A percentile compares a stretch with the other conserved stretches of the same genome.
These are phyloP conservation scores for Actenoides lindsayi DNA, from an alignment of 2,113 vertebrate species.

Conservation along the genomic window DNA sequence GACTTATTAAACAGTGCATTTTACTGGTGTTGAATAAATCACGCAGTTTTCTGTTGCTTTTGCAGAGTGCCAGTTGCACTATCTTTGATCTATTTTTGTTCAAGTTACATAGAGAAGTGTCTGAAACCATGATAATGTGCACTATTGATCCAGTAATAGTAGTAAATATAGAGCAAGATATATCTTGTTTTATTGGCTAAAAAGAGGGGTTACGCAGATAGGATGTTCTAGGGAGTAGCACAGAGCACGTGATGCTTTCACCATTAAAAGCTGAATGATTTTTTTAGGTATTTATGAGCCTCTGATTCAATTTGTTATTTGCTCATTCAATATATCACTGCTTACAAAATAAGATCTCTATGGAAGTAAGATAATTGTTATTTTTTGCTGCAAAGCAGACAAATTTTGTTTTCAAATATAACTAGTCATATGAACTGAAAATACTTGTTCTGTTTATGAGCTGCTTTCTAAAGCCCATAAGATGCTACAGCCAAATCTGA, in stretches of 20 bases:
- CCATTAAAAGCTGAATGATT: not conserved
- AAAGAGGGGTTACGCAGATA: slow-evolving; percentile 33
- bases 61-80: not conserved
- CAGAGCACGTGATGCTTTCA: not conserved
- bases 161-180: slow-evolving; percentile 19
- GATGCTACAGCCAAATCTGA: not conserved
- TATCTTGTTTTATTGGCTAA: slow-evolving; percentile 36
- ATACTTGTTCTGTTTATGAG: not conserved
- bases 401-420: not conserved
- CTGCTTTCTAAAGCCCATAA: not conserved
- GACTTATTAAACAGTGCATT: not conserved
- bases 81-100: slow-evolving; percentile 50
- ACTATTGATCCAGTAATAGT: slow-evolving; percentile 48
- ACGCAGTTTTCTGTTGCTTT: not conserved
- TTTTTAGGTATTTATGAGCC: slow-evolving; percentile 8
- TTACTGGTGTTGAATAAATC: not conserved
- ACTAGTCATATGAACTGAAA: not conserved
- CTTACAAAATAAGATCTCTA: not conserved
- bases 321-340: not conserved
- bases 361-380: not conserved
- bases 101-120: slow-evolving; percentile 17
- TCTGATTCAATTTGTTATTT: slow-evolving; percentile 13
- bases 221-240: not conserved
- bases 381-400: not conserved
- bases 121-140: slow-evolving; percentile 36